A percentile compares a stretch with the other conserved stretches of the same genome.
phyloP scores from a whole-genome alignment of 2,113 vertebrate species.

The Microtus richardsoni region DNA sequence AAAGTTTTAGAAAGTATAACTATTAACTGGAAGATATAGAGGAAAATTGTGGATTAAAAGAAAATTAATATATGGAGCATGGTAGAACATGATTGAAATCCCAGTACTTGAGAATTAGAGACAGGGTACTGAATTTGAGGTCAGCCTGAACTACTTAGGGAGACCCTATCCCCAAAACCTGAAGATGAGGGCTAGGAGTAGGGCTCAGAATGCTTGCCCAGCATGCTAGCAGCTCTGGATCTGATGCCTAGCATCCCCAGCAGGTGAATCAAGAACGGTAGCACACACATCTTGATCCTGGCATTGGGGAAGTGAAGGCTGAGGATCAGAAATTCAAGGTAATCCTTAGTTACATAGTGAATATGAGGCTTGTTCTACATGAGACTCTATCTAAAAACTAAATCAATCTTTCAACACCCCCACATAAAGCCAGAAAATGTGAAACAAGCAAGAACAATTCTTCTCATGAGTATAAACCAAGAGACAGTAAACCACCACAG shows the following conservation, averaged over 20 bases:
- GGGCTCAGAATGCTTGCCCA: neutral
- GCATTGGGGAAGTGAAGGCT: neutral
- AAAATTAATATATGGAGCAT: neutral
- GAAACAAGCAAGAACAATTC: slow-evolving; percentile 13
- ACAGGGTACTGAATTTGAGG: neutral
- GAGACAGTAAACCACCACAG: neutral
- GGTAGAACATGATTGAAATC: neutral
- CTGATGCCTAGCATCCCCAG: neutral
- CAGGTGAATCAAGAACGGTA: neutral
- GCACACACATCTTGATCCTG: neutral
- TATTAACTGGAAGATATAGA: neutral
- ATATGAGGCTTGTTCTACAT: neutral
- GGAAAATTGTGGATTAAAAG: neutral
- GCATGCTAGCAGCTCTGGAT: neutral
- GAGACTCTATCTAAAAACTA: neutral
- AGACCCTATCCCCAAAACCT: neutral
- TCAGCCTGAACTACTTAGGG: neutral
- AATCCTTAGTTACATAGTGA: neutral
- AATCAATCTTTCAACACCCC: neutral
- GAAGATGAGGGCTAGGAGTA: neutral
- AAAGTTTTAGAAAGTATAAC: neutral
- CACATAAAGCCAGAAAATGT: neutral
- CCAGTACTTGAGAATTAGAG: neutral
- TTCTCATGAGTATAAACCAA: neutral
- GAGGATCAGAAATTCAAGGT: neutral